Evolutionary conservation across 2,113 vertebrate species (phyloP).

Genomic region (Danio rerio): DNA sequence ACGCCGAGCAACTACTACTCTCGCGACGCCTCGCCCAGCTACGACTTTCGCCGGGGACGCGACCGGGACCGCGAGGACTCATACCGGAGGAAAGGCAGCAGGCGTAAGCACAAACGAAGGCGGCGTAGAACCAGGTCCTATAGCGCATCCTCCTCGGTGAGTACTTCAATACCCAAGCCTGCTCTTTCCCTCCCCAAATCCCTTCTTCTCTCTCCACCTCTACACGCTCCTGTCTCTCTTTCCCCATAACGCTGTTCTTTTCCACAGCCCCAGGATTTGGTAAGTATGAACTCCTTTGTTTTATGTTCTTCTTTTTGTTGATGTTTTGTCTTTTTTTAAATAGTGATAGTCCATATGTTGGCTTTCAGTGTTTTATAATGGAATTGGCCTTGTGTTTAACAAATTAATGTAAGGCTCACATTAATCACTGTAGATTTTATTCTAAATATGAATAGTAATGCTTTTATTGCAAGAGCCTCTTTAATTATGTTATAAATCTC

Average conservation of each 20-base stretch:
- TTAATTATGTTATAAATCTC: not conserved
- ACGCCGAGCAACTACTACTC: constrained; percentile 84
- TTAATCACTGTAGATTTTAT: not conserved
- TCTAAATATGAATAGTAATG: not conserved
- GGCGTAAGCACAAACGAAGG: constrained; percentile 95
- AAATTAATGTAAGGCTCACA: not conserved
- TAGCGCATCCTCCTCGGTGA: constrained; percentile 99
- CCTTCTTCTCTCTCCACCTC: constrained; percentile 60
- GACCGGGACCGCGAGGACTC: constrained; percentile 78
- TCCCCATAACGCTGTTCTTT: constrained; percentile 60
- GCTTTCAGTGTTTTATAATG: constrained; percentile 33
- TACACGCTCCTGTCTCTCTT: constrained; percentile 55
- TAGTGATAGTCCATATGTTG: constrained; percentile 45
- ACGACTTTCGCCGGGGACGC: constrained; percentile 85
- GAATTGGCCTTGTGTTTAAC: not conserved
- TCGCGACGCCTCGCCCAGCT: constrained; percentile 82
- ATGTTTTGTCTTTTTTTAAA: constrained; percentile 50
- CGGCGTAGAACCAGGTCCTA: constrained; percentile 96
- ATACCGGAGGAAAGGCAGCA: constrained; percentile 89
- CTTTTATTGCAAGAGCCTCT: not conserved
- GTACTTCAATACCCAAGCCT: constrained; percentile 70
- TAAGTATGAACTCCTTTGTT: constrained; percentile 84
- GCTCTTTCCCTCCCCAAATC: constrained; percentile 62
- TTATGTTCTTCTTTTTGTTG: constrained; percentile 51
- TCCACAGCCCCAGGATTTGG: constrained; percentile 76